phyloP scores from a whole-genome alignment of 2,113 vertebrate genomes.

The Salvelinus namaycush region DNA sequence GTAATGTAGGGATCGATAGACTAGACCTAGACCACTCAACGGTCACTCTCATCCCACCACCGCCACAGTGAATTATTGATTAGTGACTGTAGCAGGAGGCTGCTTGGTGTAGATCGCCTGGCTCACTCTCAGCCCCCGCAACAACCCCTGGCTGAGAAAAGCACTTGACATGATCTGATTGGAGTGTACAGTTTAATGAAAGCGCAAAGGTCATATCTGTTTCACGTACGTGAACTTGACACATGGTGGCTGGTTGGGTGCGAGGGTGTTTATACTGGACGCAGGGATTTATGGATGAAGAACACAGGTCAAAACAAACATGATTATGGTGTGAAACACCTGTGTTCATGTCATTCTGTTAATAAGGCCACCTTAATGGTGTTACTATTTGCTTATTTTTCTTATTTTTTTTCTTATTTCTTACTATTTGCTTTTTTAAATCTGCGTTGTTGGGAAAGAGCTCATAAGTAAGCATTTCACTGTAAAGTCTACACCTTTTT shows the following conservation, averaged over 20 bases:
- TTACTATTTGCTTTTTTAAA: too few species aligned
- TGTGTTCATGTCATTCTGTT: too few species aligned
- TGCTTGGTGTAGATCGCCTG: slow-evolving; percentile 3
- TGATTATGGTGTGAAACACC: too few species aligned
- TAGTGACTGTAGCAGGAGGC: background rate
- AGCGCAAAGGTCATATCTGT: slow-evolving; percentile 4
- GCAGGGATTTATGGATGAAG: too few species aligned
- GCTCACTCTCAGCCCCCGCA: slow-evolving; percentile 13
- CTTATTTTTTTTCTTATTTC: too few species aligned
- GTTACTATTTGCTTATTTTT: too few species aligned
- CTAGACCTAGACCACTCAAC: too few species aligned
- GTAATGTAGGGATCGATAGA: background rate
- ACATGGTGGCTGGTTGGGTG: background rate
- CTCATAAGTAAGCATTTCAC: too few species aligned
- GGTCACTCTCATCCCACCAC: background rate
- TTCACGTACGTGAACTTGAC: background rate
- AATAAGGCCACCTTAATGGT: too few species aligned
- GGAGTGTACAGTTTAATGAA: slow-evolving; percentile 35
- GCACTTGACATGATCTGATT: slow-evolving; percentile 55
- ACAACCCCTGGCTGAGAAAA: slow-evolving; percentile 20
- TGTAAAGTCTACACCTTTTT: too few species aligned
- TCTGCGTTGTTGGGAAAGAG: too few species aligned
- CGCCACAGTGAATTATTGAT: slow-evolving; percentile 18
- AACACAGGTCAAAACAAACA: too few species aligned
- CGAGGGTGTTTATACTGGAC: background rate